Conservation (phyloP, 2,797 vertebrate species). For the Sebastes baramenuke region DNA sequence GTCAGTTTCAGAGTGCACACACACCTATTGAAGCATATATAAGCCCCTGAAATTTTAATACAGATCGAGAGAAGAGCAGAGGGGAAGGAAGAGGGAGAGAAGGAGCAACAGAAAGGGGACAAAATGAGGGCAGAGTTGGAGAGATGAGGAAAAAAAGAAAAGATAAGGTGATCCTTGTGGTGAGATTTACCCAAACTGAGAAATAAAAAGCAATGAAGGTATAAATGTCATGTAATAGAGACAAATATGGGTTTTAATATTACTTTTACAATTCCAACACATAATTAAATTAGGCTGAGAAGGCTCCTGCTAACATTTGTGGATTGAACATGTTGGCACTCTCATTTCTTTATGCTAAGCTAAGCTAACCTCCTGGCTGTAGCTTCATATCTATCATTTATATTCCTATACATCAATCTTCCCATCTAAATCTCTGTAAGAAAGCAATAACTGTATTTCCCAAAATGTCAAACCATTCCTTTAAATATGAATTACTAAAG, state of each 20-base stretch:
- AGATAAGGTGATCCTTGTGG: neutral
- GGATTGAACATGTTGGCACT: neutral
- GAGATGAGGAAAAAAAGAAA: neutral
- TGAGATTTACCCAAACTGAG: neutral
- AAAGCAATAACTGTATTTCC: neutral
- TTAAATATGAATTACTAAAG: neutral
- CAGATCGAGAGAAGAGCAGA: conserved; percentile 20
- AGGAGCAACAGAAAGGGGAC: neutral
- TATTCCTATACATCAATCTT: neutral
- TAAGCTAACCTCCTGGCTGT: neutral
- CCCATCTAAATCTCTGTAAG: neutral
- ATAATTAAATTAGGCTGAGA: too few species aligned
- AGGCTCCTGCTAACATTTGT: neutral
- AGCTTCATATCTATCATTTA: neutral
- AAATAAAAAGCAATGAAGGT: neutral
- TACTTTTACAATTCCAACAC: neutral
- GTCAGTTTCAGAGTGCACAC: conserved; percentile 59
- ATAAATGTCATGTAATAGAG: neutral
- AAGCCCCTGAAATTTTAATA: conserved; percentile 81
- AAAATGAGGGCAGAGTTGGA: conserved; percentile 1
- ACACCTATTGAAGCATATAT: conserved; percentile 72
- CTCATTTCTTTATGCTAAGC: neutral
- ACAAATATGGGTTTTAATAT: neutral
- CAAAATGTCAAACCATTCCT: neutral
- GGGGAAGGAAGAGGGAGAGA: neutral